Conservation (phyloP, 2,797 vertebrate genomes). For the Myiothlypis chrysogaster region DNA sequence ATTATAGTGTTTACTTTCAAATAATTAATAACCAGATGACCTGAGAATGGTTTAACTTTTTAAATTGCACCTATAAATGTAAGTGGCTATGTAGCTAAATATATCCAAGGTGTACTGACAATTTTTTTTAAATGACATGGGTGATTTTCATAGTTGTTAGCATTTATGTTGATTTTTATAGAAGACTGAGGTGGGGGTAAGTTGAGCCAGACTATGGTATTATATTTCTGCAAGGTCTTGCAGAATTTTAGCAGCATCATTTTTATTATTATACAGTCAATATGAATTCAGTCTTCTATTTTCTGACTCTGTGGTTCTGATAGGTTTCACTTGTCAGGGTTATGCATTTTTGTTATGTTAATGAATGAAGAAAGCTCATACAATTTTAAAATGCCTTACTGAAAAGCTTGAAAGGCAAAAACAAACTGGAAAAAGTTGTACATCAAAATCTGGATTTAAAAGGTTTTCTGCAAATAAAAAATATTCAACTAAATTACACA, state of each 20-base stretch:
- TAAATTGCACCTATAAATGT: neutral
- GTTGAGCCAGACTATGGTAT: neutral
- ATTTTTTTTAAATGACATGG: neutral
- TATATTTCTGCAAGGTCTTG: conserved; percentile 39
- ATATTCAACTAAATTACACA: neutral
- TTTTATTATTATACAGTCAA: conserved; percentile 20
- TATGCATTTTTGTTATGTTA: conserved; percentile 35
- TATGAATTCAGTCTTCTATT: neutral
- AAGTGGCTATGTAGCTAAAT: neutral
- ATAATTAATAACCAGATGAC: neutral
- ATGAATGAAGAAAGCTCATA: conserved; percentile 14
- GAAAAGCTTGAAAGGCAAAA: conserved; percentile 22
- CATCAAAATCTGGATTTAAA: neutral
- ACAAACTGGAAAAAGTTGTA: neutral
- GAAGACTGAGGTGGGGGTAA: neutral
- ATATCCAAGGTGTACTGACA: neutral
- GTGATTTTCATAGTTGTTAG: neutral
- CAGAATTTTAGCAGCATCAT: conserved; percentile 32
- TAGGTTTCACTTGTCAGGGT: conserved; percentile 26
- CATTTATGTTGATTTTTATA: conserved; percentile 2
- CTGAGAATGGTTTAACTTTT: neutral
- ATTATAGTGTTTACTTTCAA: neutral
- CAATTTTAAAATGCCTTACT: conserved; percentile 22
- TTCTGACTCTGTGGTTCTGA: neutral
- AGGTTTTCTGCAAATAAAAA: neutral